phyloP scores from a whole-genome alignment of 2,113 vertebrate genomes.

The Melanerpes aurifrons region DNA sequence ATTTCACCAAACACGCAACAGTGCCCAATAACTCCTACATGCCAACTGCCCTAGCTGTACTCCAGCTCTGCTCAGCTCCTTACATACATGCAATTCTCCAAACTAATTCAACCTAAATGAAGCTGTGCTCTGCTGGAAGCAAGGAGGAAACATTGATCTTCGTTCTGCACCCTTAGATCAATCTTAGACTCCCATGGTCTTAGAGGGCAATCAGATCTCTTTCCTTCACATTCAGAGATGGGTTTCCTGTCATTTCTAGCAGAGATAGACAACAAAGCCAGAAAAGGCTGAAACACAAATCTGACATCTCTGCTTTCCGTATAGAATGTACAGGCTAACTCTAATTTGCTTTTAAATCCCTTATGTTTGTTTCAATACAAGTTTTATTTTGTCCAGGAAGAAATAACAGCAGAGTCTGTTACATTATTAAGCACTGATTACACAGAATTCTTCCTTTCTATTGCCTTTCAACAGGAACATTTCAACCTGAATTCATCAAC shows the following conservation, averaged over 20 bases:
- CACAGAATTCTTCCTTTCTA: background rate
- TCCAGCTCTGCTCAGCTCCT: conserved; percentile 3
- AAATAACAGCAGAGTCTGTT: background rate
- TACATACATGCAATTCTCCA: background rate
- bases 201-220: background rate
- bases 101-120: background rate
- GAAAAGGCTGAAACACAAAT: background rate
- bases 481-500: conserved; percentile 18
- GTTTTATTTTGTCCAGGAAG: background rate
- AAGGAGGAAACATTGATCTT: background rate
- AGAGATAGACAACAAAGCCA: background rate
- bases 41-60: conserved; percentile 40
- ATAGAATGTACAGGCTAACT: background rate
- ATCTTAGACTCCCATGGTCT: background rate
- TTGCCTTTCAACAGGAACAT: background rate
- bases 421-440: background rate
- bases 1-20: background rate
- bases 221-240: background rate
- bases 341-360: background rate
- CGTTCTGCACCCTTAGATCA: background rate
- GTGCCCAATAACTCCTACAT: conserved; percentile 28
- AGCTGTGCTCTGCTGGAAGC: background rate
- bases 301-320: background rate
- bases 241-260: background rate
- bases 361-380: background rate